Conservation (phyloP, 2,113 vertebrate genomes). For the Proterorhinus semilunaris region DNA sequence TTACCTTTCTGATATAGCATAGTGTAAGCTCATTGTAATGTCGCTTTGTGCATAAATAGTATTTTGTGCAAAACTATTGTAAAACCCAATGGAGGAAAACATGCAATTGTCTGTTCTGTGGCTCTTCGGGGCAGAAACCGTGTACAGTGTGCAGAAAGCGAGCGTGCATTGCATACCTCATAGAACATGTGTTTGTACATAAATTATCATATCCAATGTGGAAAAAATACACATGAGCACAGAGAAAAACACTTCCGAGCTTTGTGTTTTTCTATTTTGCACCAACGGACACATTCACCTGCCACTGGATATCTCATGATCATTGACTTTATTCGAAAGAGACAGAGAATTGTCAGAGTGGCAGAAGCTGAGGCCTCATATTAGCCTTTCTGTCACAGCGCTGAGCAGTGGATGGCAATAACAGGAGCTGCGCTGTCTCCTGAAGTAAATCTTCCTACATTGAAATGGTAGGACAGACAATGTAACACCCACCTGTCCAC, state of each 20-base stretch:
- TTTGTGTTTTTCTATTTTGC: slow-evolving; percentile 16
- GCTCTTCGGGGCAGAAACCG: slow-evolving; percentile 24
- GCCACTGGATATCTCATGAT: slow-evolving; percentile 50
- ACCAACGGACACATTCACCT: slow-evolving; percentile 24
- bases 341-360: slow-evolving; percentile 57
- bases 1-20: not conserved
- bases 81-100: slow-evolving; percentile 40
- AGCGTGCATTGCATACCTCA: slow-evolving; percentile 34
- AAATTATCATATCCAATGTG: slow-evolving; percentile 42
- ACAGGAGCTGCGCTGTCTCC: slow-evolving; percentile 53
- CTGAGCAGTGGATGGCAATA: slow-evolving; percentile 61
- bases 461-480: slow-evolving; percentile 10
- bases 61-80: slow-evolving; percentile 62
- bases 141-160: slow-evolving; percentile 31
- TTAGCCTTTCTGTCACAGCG: slow-evolving; percentile 57
- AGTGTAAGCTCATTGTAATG: slow-evolving; percentile 38
- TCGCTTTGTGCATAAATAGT: slow-evolving; percentile 56
- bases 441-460: slow-evolving; percentile 35
- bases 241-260: slow-evolving; percentile 18
- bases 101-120: slow-evolving; percentile 30
- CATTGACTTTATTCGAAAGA: slow-evolving; percentile 42
- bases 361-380: slow-evolving; percentile 54
- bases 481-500: slow-evolving; percentile 28
- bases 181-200: slow-evolving; percentile 50
- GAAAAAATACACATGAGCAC: slow-evolving; percentile 19